Evolutionary conservation across 2,113 vertebrate species (phyloP).

Genomic region (Marmota flaviventris): DNA sequence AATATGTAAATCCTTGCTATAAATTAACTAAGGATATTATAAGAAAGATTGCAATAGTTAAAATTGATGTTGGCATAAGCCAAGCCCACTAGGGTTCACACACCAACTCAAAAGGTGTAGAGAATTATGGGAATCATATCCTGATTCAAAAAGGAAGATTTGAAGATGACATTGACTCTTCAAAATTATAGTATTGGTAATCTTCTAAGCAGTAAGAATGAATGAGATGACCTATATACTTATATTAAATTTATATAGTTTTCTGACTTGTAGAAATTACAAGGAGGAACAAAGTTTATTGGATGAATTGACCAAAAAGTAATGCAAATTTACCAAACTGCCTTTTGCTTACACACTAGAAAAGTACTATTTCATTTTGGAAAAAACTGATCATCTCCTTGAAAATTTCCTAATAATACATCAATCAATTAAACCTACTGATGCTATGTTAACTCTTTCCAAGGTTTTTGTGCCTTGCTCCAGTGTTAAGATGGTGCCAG

Average conservation of each 20-base stretch:
- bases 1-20: not conserved
- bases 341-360: not conserved
- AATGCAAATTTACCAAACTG: not conserved
- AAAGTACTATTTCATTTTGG: not conserved
- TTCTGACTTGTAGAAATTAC: not conserved
- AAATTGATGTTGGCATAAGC: not conserved
- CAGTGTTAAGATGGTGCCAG: not conserved
- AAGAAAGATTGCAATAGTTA: not conserved
- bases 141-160: not conserved
- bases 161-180: not conserved
- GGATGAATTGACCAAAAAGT: not conserved
- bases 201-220: not conserved
- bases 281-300: not conserved
- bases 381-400: not conserved
- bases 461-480: not conserved
- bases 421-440: not conserved
- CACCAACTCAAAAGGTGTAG: not conserved
- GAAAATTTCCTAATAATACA: not conserved
- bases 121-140: not conserved
- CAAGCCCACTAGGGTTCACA: not conserved
- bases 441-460: not conserved
- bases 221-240: not conserved
- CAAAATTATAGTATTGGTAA: not conserved
- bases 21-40: conserved; percentile 3
- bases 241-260: not conserved